Evolutionary conservation across 2,113 vertebrate genomes (phyloP), one percentile per base, ranked within the genome.

Genomic region (Eubucco bourcierii): DNA sequence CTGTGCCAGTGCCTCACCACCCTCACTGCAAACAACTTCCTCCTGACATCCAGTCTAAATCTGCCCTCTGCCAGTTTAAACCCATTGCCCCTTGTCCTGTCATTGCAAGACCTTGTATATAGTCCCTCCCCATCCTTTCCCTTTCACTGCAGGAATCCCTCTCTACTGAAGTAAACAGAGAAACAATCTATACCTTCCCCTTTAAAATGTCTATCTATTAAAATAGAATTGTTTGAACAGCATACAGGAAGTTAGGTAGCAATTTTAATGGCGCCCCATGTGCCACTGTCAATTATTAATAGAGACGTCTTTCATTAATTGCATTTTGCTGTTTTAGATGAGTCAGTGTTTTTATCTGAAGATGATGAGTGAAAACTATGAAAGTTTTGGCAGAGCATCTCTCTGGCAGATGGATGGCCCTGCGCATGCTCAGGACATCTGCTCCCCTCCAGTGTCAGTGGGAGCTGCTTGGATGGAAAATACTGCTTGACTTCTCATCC

Each of bases 261-360:
- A 23, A 28, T 66, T 64, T 80, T 77, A 52, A 83, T 71, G 11
- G 27, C 47, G 5, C 47, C n/a, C 39, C 37, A 7, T 10, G 60
- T 71, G 64, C 72, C 0, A 0, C 67, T 93, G 82, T 41, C 71
- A 81, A 0, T 75, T 90, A 25, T 33, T 88, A 90, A 87, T 33
- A 82, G 74, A 90, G 63, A 71, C 15, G n/a, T 95, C 87, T 95
- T 92, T 94, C 76, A 75, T 87, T 63, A n/a, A 9, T 53, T 85
- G 29, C 59, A 23, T 83, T 90, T 94, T 90, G 67, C 67, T 90
- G 29, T 76, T 92, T 71, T 77, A 46, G 79, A 80, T 89, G 89
- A 93, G 56, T 88, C 84, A 79, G 46, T 93, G 66, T 90, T 94
- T 95, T 91, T 50, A 37, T 14, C 46, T 71, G 76, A 47, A 71